Evolutionary conservation across 1,140 invertebrate species (phyloP), one percentile per base, ranked within the genome.

Genomic region (Drosophila pseudoobscura): DNA sequence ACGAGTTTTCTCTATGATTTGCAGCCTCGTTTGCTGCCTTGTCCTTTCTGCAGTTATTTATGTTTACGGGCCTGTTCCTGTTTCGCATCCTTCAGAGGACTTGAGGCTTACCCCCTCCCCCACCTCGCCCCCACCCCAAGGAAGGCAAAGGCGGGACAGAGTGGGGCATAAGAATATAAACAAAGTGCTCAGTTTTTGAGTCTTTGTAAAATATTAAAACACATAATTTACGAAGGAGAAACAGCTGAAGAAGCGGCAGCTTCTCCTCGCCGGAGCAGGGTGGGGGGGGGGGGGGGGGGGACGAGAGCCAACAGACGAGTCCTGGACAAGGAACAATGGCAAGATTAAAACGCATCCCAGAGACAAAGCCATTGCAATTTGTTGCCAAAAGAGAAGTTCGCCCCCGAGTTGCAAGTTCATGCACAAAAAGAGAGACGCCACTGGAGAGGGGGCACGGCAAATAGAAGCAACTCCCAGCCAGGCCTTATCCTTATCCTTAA

Each of bases 181-280:
- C 77, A 80, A 84, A 87, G 63, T 80, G 77, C 80, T 65, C 77
- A 74, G 73, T 85, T 80, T 79, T 85, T 87, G 77, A 77, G 82
- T 85, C 82, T 84, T 87, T 87, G 80, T 80, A 45, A 85, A 85
- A 80, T 85, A 85, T 87, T 85, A 87, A 87, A 85, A 70, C 68
- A 87, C 82, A 87, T 85, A 87, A 85, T 85, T 85, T 77, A 87
- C 78, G 84, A 79, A 46, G 54, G 22, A 49, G 68, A 43, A 54
- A 55, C 29, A 65, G 51, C 72, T 39, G 35, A 39, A 68, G 65
- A 52, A 75, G 63, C 52, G 50, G 49, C 44, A 50, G 22, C n/a
- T 17, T 17, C 17, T 17, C 17, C 20, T 3, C 15, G 45, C 15
- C 3, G 20, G 15, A 15, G 6, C 0, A 24, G 8, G 1, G 6